Evolutionary conservation across 2,888 invertebrate species (phyloP), one percentile per base, ranked within the genome.

Genomic region (Steinernema carpocapsae): DNA sequence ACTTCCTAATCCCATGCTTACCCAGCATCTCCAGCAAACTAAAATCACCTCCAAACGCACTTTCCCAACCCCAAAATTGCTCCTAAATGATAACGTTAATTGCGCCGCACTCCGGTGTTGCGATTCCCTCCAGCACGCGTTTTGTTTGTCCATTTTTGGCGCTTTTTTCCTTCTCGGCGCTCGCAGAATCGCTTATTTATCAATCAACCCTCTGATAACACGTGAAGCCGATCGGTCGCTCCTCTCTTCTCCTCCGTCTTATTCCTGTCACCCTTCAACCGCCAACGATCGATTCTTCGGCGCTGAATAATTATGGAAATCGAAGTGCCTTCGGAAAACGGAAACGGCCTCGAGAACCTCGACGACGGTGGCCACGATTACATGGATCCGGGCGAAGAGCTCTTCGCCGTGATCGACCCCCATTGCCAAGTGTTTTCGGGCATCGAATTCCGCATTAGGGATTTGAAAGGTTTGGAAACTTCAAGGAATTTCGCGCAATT

Each of bases 381-480:
- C 37, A 10, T 37, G 4, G 37, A 37, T 37, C 37, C 37, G 37
- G 37, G 37, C 37, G 37, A 3, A 3, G 52, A 52, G 10, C 22
- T 24, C 24, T 10, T 37, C 37, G 48, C 48, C n/a, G 4, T 14
- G 17, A 17, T 64, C 37, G 64, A 51, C 70, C 72, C 59, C 76
- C 79, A 48, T 48, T 26, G 14, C 72, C 37, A 72, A 26, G 42
- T 45, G 32, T 48, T 79, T 22, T 78, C 75, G 64, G 73, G 79
- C 12, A 76, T 83, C 71, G 83, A 83, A 73, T 74, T 79, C 37
- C 76, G 83, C 29, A 77, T 81, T 72, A 74, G 75, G 73, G 76
- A 75, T 26, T 76, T 83, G 72, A 70, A 79, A 83, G 83, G 83
- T 83, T 29, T 70, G 37, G 37, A n/a, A 32, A 19, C 1, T 32